Evolutionary conservation across 2,113 vertebrate species (phyloP).

Genomic region (Pterocles orientalis): DNA sequence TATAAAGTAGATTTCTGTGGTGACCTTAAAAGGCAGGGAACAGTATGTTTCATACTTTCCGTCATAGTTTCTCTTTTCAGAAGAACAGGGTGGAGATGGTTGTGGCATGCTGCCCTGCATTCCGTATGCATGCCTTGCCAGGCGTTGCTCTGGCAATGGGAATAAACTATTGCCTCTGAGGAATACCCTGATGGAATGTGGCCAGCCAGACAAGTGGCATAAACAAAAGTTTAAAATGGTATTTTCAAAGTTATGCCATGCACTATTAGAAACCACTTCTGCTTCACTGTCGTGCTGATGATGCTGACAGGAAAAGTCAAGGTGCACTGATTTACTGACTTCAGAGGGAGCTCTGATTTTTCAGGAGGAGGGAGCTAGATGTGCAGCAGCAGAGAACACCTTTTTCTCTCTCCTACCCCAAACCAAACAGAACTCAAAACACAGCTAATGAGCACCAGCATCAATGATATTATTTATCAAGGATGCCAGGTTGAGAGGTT

Average conservation of each 20-base stretch:
- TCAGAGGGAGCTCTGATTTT: background rate
- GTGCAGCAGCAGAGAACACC: background rate
- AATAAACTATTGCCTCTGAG: background rate
- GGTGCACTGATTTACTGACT: background rate
- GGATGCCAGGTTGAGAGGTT: background rate
- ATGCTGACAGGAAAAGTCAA: background rate
- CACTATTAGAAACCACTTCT: background rate
- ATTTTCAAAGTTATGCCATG: background rate
- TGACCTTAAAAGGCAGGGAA: constrained; percentile 58
- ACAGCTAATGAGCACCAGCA: background rate
- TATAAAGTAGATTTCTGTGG: background rate
- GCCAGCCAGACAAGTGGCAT: background rate
- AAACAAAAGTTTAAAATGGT: background rate
- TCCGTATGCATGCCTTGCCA: background rate
- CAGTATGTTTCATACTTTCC: background rate
- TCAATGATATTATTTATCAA: background rate
- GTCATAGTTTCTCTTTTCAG: background rate
- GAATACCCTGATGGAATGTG: background rate
- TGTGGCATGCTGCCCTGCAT: background rate
- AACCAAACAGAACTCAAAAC: background rate
- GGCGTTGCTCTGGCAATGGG: background rate
- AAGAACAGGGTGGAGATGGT: constrained; percentile 6
- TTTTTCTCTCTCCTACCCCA: background rate
- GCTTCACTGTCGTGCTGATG: rapidly evolving
- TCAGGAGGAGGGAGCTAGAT: background rate